Conservation (phyloP, 1,140 invertebrate species). For the Saccostrea cuccullata region DNA sequence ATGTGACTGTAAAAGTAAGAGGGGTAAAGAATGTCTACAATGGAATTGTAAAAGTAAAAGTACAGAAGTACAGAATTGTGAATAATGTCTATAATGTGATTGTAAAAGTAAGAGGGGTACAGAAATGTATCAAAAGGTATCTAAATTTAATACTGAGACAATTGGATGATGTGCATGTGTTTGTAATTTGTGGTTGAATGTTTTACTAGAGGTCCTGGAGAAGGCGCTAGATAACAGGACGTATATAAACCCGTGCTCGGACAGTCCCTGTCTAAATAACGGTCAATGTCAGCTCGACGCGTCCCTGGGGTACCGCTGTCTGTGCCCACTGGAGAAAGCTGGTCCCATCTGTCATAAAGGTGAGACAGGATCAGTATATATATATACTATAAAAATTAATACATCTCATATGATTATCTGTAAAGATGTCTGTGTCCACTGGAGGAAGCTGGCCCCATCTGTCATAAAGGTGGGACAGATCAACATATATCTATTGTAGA, state of each 20-base stretch:
- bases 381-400: too few species aligned
- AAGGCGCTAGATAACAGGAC: constrained; percentile 60
- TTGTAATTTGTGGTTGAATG: not conserved
- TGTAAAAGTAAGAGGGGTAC: not conserved
- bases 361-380: constrained; percentile 64
- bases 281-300: constrained; percentile 87
- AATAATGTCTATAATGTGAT: not conserved
- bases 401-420: too few species aligned
- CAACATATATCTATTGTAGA: not conserved
- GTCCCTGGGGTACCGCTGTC: constrained; percentile 83
- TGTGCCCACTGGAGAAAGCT: constrained; percentile 79
- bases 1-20: constrained; percentile 71
- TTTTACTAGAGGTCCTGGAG: constrained; percentile 76
- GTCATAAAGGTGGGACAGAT: constrained; percentile 81
- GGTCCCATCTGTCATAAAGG: constrained; percentile 83
- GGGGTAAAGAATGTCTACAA: too few species aligned
- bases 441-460: constrained; percentile 80
- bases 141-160: too few species aligned
- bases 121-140: too few species aligned
- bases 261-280: constrained; percentile 83
- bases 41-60: too few species aligned
- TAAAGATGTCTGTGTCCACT: constrained; percentile 79
- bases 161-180: not conserved
- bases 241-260: constrained; percentile 78
- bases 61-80: not conserved